Evolutionary conservation across 2,888 invertebrate genomes (phyloP), one percentile per base, ranked within the genome.

Genomic region (Tetanocera ferruginea): DNA sequence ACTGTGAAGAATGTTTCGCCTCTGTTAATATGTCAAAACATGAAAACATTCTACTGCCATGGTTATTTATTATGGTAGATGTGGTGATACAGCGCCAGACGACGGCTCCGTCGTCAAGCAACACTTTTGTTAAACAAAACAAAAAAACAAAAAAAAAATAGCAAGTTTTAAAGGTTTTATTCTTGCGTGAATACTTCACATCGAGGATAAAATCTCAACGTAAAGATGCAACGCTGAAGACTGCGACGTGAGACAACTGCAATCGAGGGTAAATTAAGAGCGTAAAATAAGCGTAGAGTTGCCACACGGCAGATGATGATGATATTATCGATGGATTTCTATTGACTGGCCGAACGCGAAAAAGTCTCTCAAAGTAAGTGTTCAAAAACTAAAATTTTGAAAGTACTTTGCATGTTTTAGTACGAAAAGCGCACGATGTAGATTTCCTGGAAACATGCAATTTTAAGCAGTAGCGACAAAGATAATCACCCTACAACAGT

Each of bases 21-120:
- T 83, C 81, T 78, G 79, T 81, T 79, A 74, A 83, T 81, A 81
- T 86, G 83, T 84, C 86, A 85, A 80, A 79, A 80, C 81, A 69
- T 62, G 62, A 60, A 31, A 60, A 84, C 85, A 86, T 84, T 85
- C 83, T 85, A 85, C 87, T 85, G 85, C 83, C 84, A 76, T 79
- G 81, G 85, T 87, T 86, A 88, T 87, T 88, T 87, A 87, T 87
- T 83, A 86, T 85, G 83, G 76, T 78, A 86, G 87, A 87, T 87
- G 84, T 81, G 84, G 83, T 86, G 87, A 88, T 88, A 87, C 85
- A 86, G 86, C 85, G 83, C 88, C 88, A 86, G 87, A 84, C 86
- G 83, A 83, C 83, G 81, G 83, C 80, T 79, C 69, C 81, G 80
- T 76, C 79, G 81, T 76, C 73, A 70, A 79, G 66, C 77, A 55